Conservation (phyloP, 2,888 invertebrate species). For the Nezara viridula region DNA sequence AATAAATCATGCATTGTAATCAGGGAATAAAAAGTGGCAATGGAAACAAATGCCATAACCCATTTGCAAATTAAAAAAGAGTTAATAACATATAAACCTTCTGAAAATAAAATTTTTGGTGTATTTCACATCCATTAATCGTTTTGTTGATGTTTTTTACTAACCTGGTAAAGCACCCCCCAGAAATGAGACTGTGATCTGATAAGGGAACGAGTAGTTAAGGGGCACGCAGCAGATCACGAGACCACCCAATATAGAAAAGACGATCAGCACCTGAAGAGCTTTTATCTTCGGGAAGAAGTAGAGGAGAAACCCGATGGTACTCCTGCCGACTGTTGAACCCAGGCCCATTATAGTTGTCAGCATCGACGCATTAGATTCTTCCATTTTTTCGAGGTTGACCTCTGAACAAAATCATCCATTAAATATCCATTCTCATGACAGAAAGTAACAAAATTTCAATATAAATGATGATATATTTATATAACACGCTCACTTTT, state of each 20-base stretch:
- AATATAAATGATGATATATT: neutral
- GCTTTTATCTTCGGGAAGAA: neutral
- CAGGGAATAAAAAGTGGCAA: no score
- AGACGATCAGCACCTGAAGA: neutral
- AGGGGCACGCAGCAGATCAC: neutral
- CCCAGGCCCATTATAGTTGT: neutral
- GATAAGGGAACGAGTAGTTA: neutral
- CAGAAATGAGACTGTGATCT: neutral
- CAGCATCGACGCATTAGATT: neutral
- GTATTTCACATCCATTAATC: neutral
- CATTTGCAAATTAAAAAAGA: no score
- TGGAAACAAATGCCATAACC: no score
- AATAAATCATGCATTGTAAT: no score
- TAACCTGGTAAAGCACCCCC: neutral
- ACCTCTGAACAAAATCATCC: neutral
- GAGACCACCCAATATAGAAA: neutral
- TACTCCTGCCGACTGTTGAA: neutral
- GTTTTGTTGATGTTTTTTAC: neutral
- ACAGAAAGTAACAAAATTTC: neutral
- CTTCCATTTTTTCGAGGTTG: neutral
- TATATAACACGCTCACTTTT: neutral
- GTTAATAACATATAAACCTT: no score
- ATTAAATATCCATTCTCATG: neutral
- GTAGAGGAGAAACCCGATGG: neutral
- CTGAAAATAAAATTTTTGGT: no score